Conservation (phyloP, 2,888 invertebrate genomes). For the Slavum lentiscoides region DNA sequence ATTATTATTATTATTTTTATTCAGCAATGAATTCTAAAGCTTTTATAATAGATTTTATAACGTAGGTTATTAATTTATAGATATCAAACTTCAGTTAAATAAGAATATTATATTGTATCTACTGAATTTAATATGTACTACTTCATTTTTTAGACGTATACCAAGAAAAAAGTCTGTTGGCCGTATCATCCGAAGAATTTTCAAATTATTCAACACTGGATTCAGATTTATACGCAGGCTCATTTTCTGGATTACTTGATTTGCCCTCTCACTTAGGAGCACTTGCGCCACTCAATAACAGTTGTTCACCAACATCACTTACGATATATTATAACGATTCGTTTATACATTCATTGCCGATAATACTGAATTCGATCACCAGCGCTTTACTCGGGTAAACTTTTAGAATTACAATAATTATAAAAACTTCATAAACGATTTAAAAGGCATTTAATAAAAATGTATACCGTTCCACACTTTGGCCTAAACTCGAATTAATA, state of each 20-base stretch:
- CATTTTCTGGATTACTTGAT: constrained; percentile 61
- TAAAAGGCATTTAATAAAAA: neutral
- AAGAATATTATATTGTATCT: too few species aligned
- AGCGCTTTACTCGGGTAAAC: constrained; percentile 72
- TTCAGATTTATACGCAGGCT: constrained; percentile 27
- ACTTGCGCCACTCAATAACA: constrained; percentile 63
- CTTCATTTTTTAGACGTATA: constrained; percentile 28
- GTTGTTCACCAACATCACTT: constrained; percentile 50
- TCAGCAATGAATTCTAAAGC: too few species aligned
- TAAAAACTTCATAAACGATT: neutral
- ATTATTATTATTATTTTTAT: too few species aligned
- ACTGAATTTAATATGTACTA: neutral
- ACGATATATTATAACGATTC: constrained; percentile 76
- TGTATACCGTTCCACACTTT: too few species aligned
- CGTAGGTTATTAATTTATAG: neutral
- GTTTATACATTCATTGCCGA: constrained; percentile 76
- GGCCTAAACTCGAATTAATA: too few species aligned
- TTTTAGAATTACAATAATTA: neutral
- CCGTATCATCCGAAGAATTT: constrained; percentile 13
- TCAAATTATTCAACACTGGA: constrained; percentile 34
- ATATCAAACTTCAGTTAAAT: neutral
- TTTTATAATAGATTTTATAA: too few species aligned
- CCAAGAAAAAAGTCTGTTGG: constrained; percentile 31
- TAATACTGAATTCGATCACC: constrained; percentile 72
- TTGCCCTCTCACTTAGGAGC: constrained; percentile 72